Evolutionary conservation across 2,797 vertebrate species (phyloP).

Genomic region (Phoeniculus purpureus): DNA sequence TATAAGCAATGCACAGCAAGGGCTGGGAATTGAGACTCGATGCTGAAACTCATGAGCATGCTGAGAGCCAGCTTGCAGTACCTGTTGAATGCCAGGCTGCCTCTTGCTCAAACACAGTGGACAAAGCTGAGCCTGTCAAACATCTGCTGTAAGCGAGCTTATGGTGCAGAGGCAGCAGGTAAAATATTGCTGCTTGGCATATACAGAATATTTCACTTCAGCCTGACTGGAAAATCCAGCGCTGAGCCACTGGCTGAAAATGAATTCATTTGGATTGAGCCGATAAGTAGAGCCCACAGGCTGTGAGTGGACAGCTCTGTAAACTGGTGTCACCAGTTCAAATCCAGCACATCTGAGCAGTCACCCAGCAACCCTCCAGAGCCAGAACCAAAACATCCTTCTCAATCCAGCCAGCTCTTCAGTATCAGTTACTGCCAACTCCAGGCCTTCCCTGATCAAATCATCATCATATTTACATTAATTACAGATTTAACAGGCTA

Average conservation of each 20-base stretch:
- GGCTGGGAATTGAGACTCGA: not conserved
- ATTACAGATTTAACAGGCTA: not conserved
- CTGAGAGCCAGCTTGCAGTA: not conserved
- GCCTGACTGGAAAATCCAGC: not conserved
- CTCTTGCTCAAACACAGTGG: not conserved
- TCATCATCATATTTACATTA: not conserved
- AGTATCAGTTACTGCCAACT: not conserved
- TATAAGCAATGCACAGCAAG: not conserved
- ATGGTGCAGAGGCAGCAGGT: not conserved
- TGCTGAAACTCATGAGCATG: not conserved
- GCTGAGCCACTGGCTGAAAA: not conserved
- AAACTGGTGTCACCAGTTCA: not conserved
- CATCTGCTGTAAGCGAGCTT: not conserved
- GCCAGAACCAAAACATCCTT: not conserved
- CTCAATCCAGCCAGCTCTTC: not conserved
- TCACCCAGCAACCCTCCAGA: not conserved
- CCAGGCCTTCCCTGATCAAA: not conserved
- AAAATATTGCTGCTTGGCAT: constrained; percentile 1
- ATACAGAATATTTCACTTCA: not conserved
- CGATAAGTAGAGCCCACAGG: not conserved
- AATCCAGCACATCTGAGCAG: not conserved
- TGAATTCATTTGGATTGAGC: not conserved
- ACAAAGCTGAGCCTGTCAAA: not conserved
- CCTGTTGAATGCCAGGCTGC: not conserved
- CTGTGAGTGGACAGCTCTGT: not conserved